These are phyloP conservation scores for Creontiades dilutus DNA, from an alignment of 2,888 invertebrate species.

Conservation along the genomic window DNA sequence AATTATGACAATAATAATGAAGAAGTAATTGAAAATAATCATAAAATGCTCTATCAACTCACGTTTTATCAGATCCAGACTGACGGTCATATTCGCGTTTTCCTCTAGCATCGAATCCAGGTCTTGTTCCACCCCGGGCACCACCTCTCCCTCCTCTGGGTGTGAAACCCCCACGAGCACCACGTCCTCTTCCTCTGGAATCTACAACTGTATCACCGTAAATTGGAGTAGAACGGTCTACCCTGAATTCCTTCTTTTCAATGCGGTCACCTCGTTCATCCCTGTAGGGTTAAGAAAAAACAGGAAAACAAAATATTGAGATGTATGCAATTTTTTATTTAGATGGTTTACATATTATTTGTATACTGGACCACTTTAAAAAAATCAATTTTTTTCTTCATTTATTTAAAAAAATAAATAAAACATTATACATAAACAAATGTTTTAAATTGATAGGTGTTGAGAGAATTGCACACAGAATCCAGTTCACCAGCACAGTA, in stretches of 20 bases:
- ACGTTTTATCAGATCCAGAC: conserved; percentile 95
- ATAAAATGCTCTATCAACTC: neutral
- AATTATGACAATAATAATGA: no score
- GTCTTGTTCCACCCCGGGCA: conserved; percentile 81
- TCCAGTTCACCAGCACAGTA: no score
- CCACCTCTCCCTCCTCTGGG: conserved; percentile 77
- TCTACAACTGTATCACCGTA: conserved; percentile 77
- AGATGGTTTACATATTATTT: no score
- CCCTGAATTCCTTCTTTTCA: conserved; percentile 72
- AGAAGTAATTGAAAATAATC: neutral
- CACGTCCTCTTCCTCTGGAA: conserved; percentile 79
- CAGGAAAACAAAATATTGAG: no score
- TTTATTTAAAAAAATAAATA: no score
- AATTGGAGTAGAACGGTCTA: conserved; percentile 19
- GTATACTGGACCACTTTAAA: no score
- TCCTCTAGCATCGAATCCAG: conserved; percentile 80
- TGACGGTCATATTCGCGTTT: conserved; percentile 96
- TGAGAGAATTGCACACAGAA: no score
- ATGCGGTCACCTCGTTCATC: conserved; percentile 73
- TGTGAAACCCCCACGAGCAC: conserved; percentile 69
- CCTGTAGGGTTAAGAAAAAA: conserved; percentile 53
- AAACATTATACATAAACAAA: no score
- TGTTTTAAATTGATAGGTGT: no score
- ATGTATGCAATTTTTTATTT: no score
- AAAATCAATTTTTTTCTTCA: no score